Percentiles rank a stretch among this genome's conserved stretches.
phyloP scores from a whole-genome alignment of 2,888 invertebrate species.

The Gibbula magus region DNA sequence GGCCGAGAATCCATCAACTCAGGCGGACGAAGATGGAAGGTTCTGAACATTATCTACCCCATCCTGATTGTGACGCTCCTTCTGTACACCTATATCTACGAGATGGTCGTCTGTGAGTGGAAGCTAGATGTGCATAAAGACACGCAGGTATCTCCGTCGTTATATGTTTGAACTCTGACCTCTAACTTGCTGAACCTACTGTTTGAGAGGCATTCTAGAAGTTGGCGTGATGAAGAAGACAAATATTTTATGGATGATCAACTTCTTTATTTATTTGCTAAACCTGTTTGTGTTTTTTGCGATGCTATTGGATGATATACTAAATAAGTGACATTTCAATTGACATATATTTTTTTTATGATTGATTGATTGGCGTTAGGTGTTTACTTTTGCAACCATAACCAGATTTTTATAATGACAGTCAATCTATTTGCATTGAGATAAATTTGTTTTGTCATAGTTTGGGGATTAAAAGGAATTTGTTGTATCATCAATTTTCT shows the following conservation, averaged over 20 bases:
- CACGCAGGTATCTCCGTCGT: constrained; percentile 48
- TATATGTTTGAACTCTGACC: background rate
- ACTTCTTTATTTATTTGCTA: background rate
- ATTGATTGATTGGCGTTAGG: too few relatives aligned
- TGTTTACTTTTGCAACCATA: too few relatives aligned
- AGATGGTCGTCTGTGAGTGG: constrained; percentile 72
- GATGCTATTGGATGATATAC: background rate
- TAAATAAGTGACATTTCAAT: too few relatives aligned
- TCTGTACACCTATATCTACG: constrained; percentile 70
- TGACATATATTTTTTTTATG: too few relatives aligned
- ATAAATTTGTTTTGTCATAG: too few relatives aligned
- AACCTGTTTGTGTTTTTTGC: background rate
- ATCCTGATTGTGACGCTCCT: constrained; percentile 63
- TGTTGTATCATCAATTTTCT: too few relatives aligned
- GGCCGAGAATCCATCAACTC: constrained; percentile 61
- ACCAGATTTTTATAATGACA: too few relatives aligned
- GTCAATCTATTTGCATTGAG: too few relatives aligned
- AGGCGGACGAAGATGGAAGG: constrained; percentile 46
- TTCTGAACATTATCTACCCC: constrained; percentile 68
- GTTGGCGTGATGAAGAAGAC: too few relatives aligned
- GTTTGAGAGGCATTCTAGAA: too few relatives aligned
- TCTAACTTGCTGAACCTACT: background rate
- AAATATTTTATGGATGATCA: too few relatives aligned
- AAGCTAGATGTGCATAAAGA: constrained; percentile 68
- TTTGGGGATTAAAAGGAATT: too few relatives aligned